Evolutionary conservation across 2,113 vertebrate genomes (phyloP).

Genomic region (Tragelaphus buxtoni): DNA sequence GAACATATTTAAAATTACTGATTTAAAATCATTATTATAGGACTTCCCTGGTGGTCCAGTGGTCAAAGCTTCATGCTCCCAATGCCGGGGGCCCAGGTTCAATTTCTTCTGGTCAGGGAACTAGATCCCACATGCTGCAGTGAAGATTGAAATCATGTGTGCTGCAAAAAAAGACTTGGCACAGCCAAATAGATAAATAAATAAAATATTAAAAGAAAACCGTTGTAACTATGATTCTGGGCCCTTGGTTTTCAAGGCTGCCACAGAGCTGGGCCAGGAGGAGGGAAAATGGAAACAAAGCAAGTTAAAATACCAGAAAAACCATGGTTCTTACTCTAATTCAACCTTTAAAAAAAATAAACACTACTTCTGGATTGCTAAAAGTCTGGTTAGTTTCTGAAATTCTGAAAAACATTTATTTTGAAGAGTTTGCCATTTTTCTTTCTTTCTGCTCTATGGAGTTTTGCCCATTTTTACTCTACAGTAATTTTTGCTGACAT

Average conservation of each 20-base stretch:
- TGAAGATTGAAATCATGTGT: not conserved
- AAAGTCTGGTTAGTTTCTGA: not conserved
- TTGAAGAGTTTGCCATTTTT: not conserved
- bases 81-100: not conserved
- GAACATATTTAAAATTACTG: not conserved
- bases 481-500: not conserved
- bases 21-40: not conserved
- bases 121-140: not conserved
- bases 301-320: not conserved
- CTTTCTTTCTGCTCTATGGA: not conserved
- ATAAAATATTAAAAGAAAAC: not conserved
- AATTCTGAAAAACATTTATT: constrained; percentile 1
- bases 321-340: not conserved
- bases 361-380: not conserved
- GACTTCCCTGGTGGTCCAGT: not conserved
- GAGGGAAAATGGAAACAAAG: not conserved
- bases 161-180: not conserved
- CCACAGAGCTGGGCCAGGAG: not conserved
- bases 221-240: not conserved
- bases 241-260: not conserved
- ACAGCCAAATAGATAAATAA: not conserved
- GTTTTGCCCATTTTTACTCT: not conserved
- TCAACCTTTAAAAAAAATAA: not conserved
- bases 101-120: not conserved
- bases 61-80: not conserved